These are phyloP conservation scores for Caenorhabditis imperialis DNA, from an alignment of 2,888 invertebrate species.

Conservation along the genomic window DNA sequence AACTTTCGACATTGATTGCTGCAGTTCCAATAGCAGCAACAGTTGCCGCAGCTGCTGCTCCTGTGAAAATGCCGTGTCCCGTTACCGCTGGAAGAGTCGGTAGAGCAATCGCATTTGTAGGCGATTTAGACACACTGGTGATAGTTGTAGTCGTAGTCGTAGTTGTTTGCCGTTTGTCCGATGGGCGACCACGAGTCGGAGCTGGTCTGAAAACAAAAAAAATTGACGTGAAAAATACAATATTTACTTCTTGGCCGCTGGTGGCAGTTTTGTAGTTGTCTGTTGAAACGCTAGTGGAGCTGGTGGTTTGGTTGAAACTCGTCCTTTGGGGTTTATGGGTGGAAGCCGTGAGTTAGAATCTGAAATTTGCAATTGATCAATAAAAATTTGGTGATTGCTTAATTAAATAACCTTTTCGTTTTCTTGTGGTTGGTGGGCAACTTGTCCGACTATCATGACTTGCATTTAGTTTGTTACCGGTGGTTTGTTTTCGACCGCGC, in stretches of 20 bases:
- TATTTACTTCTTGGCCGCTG: slow-evolving; percentile 39
- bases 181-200: slow-evolving; percentile 53
- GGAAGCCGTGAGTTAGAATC: slow-evolving; percentile 65
- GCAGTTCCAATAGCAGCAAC: slow-evolving; percentile 46
- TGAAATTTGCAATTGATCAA: too few species aligned
- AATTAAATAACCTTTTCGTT: slow-evolving; percentile 59
- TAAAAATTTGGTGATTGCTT: too few species aligned
- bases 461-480: slow-evolving; percentile 45
- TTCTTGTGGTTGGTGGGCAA: slow-evolving; percentile 60
- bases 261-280: slow-evolving; percentile 45
- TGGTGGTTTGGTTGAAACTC: slow-evolving; percentile 32
- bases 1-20: slow-evolving; percentile 14
- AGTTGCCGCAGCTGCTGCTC: slow-evolving; percentile 46
- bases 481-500: slow-evolving; percentile 55
- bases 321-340: slow-evolving; percentile 50
- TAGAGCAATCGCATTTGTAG: slow-evolving; percentile 16
- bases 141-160: slow-evolving; percentile 51
- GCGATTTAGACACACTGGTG: slow-evolving; percentile 24
- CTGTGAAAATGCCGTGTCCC: slow-evolving; percentile 41
- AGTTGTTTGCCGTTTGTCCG: slow-evolving; percentile 53
- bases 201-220: slow-evolving; percentile 40
- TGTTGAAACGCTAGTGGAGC: slow-evolving; percentile 35
- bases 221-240: not conserved
- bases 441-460: slow-evolving; percentile 55
- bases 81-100: slow-evolving; percentile 32